phyloP scores from a whole-genome alignment of 2,888 invertebrate genomes.

The Crocallis elinguaria region DNA sequence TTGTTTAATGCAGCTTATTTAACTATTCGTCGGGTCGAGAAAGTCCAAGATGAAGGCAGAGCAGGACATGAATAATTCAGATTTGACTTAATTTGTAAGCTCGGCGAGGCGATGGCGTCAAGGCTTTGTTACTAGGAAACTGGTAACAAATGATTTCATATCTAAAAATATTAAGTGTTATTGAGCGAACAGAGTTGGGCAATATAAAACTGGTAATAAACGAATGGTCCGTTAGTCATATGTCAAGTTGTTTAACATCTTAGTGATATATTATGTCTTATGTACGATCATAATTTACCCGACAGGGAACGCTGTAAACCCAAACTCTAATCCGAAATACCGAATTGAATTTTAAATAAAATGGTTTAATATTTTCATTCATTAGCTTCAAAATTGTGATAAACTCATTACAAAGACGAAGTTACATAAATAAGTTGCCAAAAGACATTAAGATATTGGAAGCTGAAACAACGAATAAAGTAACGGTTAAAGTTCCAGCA shows the following conservation, averaged over 20 bases:
- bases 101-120: slow-evolving; percentile 1
- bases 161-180: too few relatives aligned
- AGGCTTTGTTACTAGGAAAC: background rate
- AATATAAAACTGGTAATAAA: too few relatives aligned
- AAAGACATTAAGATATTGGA: slow-evolving; percentile 8
- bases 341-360: too few relatives aligned
- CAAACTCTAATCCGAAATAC: too few relatives aligned
- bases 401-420: slow-evolving; percentile 15
- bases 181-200: too few relatives aligned
- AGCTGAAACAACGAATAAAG: slow-evolving; percentile 4
- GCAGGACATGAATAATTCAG: slow-evolving; percentile 10
- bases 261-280: too few relatives aligned
- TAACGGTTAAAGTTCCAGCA: slow-evolving; percentile 3
- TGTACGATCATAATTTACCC: too few relatives aligned
- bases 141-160: background rate
- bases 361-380: slow-evolving; percentile 2
- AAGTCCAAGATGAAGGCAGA: slow-evolving; percentile 16
- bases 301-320: too few relatives aligned
- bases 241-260: too few relatives aligned
- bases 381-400: slow-evolving; percentile 8
- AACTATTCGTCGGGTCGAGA: slow-evolving; percentile 13
- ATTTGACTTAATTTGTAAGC: background rate
- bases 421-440: slow-evolving; percentile 14
- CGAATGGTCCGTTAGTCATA: too few relatives aligned
- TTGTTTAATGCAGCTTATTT: slow-evolving; percentile 17